Base-by-base conservation (phyloP, 2,888 invertebrate species). In the Diploptera punctata region DNA sequence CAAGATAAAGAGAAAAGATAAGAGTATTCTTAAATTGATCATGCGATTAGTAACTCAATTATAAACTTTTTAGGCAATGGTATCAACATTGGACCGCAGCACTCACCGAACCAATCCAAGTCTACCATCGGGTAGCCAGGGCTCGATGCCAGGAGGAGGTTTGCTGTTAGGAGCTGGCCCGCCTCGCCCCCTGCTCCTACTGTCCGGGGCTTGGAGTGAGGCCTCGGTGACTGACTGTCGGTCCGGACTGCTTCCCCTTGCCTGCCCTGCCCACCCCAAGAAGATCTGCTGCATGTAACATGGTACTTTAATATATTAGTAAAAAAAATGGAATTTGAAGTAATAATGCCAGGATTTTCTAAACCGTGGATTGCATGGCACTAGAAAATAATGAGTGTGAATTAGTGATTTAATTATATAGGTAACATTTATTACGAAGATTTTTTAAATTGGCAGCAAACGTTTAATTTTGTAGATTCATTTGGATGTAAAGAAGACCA, bases 31-130 rank as follows among this genome's bases (percentile, higher is more conserved):
- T n/a, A n/a, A n/a, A n/a, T n/a, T n/a, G n/a, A n/a, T n/a, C n/a
- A n/a, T n/a, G n/a, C n/a, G n/a, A n/a, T n/a, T n/a, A n/a, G n/a
- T n/a, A n/a, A n/a, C n/a, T n/a, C n/a, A n/a, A n/a, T n/a, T n/a
- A n/a, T n/a, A n/a, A n/a, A n/a, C n/a, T 29, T 84, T 86, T 21
- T 83, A 99, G 98, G 99, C 99, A 77, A 99, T 84, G 99, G 99
- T 80, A 99, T 99, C 83, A 99, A 99, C 89, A 97, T 99, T 80
- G 99, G 99, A 70, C 98, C 99, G 75, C 98, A 99, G 85, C 98
- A 99, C 87, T 96, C 98, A 75, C 95, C 96, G n/a, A 71, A 94
- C 93, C 80, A 94, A 91, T 83, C 91, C 93, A 38, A 90, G 90
- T 80, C 84, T 93, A 82, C 89, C 92, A 65, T 90, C 94, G 74